Evolutionary conservation across 2,797 vertebrate genomes (phyloP).

Genomic region (Coendou prehensilis): DNA sequence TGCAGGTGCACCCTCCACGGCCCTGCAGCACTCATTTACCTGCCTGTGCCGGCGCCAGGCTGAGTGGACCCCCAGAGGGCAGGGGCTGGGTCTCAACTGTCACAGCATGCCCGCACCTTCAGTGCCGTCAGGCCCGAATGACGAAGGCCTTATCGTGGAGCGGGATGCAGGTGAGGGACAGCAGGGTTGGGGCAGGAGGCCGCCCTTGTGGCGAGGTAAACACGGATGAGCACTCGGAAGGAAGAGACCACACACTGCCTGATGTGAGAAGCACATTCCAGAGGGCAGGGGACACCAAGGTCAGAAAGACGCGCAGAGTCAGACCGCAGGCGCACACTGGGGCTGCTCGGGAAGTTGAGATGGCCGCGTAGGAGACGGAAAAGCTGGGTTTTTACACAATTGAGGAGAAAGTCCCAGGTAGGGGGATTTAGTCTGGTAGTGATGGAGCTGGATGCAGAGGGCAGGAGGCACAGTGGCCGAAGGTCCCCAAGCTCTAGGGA

Average conservation of each 20-base stretch:
- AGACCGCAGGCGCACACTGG: not conserved
- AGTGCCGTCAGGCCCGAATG: not conserved
- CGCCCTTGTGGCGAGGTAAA: not conserved
- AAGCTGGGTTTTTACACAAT: not conserved
- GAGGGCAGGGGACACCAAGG: not conserved
- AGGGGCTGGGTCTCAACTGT: not conserved
- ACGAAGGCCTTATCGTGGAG: not conserved
- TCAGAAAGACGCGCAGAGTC: not conserved
- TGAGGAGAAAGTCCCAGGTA: not conserved
- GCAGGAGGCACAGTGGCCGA: not conserved
- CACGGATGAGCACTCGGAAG: not conserved
- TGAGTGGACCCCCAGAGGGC: not conserved
- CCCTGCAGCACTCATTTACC: accelerated
- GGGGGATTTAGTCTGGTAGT: not conserved
- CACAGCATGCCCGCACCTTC: not conserved
- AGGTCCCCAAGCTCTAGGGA: not conserved
- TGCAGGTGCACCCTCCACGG: accelerated
- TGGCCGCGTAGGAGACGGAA: not conserved
- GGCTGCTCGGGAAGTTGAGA: not conserved
- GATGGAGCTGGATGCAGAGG: too few relatives aligned
- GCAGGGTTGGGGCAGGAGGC: not conserved
- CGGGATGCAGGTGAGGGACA: not conserved
- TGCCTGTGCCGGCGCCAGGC: not conserved
- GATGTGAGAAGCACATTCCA: not conserved
- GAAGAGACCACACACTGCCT: not conserved